These are phyloP conservation scores for Pristionchus japonicus DNA, from an alignment of 2,888 invertebrate genomes.

Conservation along the genomic window DNA sequence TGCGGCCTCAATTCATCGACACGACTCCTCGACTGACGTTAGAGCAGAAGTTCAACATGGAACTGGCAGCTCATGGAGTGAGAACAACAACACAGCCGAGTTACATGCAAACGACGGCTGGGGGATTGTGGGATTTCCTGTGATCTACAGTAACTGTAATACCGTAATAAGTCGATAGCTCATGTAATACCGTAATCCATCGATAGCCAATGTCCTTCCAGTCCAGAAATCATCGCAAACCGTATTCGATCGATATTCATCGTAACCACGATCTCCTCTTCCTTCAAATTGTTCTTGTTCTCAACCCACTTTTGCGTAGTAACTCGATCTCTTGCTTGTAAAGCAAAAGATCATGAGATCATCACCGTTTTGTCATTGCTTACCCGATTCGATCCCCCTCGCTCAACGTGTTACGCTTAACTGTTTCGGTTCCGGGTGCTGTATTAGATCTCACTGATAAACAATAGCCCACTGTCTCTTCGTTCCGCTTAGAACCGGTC, in stretches of 20 bases:
- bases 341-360: too few species aligned
- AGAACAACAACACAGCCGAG: not conserved
- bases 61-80: not conserved
- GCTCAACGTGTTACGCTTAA: not conserved
- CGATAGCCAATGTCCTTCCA: too few species aligned
- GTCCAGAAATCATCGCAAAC: too few species aligned
- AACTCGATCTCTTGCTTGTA: too few species aligned
- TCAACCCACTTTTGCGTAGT: too few species aligned
- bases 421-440: conserved; percentile 10
- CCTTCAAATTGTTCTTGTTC: too few species aligned
- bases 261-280: too few species aligned
- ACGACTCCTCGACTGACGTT: not conserved
- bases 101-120: not conserved
- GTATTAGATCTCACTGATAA: not conserved
- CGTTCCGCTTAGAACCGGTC: too few species aligned
- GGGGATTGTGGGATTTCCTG: not conserved
- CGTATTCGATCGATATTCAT: too few species aligned
- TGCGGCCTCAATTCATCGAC: not conserved
- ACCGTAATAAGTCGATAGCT: too few species aligned
- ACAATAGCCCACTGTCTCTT: not conserved
- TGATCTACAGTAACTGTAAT: too few species aligned
- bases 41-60: not conserved
- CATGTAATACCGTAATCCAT: too few species aligned
- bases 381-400: not conserved
- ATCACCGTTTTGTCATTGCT: not conserved